These are phyloP conservation scores for Centropus unirufus DNA, from an alignment of 2,113 vertebrate genomes.

Conservation along the genomic window DNA sequence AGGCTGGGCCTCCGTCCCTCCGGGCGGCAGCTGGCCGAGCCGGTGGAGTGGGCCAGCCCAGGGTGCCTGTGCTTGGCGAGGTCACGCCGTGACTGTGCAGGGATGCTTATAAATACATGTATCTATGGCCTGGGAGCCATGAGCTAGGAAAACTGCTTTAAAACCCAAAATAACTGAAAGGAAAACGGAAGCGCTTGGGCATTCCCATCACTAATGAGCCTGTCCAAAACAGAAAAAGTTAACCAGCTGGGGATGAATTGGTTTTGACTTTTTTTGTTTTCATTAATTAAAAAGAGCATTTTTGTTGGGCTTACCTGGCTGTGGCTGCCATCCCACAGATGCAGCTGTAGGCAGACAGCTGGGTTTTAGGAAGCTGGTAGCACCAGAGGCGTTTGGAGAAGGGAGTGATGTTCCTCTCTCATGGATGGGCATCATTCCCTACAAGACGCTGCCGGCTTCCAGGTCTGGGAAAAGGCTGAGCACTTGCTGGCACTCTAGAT, in stretches of 20 bases:
- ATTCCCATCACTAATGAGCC: not conserved
- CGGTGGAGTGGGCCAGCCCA: not conserved
- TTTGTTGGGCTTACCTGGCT: not conserved
- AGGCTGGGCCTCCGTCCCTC: not conserved
- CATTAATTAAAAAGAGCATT: not conserved
- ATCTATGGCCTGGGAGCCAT: not conserved
- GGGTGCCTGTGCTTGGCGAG: not conserved
- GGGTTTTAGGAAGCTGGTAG: not conserved
- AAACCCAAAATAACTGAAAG: not conserved
- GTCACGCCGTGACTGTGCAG: not conserved
- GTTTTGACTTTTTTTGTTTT: not conserved
- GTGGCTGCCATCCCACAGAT: fast-evolving
- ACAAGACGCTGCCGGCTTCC: not conserved
- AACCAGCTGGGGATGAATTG: not conserved
- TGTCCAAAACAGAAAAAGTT: not conserved
- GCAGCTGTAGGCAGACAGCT: not conserved
- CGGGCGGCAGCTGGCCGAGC: fast-evolving
- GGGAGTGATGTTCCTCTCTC: not conserved
- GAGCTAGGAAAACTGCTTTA: not conserved
- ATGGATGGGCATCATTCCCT: fast-evolving
- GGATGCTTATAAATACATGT: not conserved
- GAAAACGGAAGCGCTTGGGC: fast-evolving
- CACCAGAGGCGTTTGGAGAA: not conserved
- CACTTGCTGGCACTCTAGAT: not conserved
- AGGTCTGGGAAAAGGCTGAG: not conserved